A percentile compares a stretch with the other conserved stretches of the same genome.
phyloP scores from a whole-genome alignment of 2,888 invertebrate genomes.

The Isotomurus palustris region DNA sequence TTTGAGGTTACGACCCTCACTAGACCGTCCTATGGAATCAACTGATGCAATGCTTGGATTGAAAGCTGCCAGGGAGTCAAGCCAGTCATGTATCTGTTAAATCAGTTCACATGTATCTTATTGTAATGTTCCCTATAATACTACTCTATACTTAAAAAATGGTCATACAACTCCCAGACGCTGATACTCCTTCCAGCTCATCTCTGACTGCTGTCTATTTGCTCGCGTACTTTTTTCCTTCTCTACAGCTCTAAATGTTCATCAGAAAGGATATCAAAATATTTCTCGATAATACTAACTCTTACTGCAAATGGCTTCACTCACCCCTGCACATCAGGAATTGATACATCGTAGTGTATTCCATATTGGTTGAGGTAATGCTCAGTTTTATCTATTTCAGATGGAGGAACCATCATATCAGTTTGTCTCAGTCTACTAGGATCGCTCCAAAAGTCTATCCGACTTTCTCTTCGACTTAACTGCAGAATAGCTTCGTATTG shows the following conservation, averaged over 20 bases:
- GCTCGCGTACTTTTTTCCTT: conserved; percentile 27
- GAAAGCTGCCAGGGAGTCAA: conserved; percentile 45
- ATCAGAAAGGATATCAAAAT: too few relatives aligned
- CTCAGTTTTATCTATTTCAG: conserved; percentile 24
- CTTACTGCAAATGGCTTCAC: background rate
- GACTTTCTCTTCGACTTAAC: conserved; percentile 25
- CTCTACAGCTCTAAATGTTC: conserved; percentile 32
- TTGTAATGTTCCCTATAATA: background rate
- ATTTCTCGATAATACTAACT: too few relatives aligned
- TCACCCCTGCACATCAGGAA: conserved; percentile 41
- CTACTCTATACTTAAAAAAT: background rate
- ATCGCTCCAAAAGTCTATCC: conserved; percentile 43
- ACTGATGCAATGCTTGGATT: conserved; percentile 46
- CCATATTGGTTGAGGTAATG: conserved; percentile 29
- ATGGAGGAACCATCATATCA: conserved; percentile 42
- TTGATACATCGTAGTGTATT: conserved; percentile 34
- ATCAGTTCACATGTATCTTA: background rate
- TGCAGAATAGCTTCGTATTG: conserved; percentile 36
- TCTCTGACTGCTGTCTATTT: conserved; percentile 34
- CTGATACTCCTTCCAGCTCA: conserved; percentile 44
- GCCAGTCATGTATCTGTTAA: conserved; percentile 41
- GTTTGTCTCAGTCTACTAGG: conserved; percentile 32
- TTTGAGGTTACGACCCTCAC: conserved; percentile 48
- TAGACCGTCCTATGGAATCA: conserved; percentile 47
- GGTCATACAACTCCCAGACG: conserved; percentile 30